These are phyloP conservation scores for Neostethus bicornis DNA, from an alignment of 2,797 vertebrate species.

Conservation along the genomic window DNA sequence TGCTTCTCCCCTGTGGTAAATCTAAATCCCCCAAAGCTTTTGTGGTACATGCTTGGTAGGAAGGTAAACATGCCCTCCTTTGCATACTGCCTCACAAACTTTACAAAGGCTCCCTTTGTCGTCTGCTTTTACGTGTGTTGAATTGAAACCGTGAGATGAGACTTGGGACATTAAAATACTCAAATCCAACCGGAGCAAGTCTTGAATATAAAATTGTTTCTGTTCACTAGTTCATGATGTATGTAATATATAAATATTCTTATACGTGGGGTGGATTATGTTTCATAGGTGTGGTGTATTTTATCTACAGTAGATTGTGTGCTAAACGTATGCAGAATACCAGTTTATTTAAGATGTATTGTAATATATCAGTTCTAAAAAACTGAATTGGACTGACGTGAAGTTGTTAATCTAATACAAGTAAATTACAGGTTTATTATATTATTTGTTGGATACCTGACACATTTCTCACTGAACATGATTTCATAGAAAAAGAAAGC, in stretches of 20 bases:
- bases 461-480: background rate
- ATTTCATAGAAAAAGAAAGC: conserved; percentile 11
- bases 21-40: conserved; percentile 46
- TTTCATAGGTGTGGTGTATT: background rate
- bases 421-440: background rate
- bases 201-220: conserved; percentile 4
- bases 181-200: conserved; percentile 17
- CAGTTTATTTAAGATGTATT: background rate
- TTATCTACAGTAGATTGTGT: background rate
- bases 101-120: conserved; percentile 32
- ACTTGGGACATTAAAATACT: conserved; percentile 18
- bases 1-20: conserved; percentile 6
- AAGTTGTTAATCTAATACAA: too few relatives aligned
- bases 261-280: too few relatives aligned
- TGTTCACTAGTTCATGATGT: background rate
- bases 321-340: background rate
- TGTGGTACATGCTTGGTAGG: conserved; percentile 31
- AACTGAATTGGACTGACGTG: too few relatives aligned
- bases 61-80: conserved; percentile 44
- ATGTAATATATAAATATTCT: background rate
- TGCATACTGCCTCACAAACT: conserved; percentile 45
- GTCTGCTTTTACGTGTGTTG: conserved; percentile 22
- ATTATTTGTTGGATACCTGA: background rate
- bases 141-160: conserved; percentile 26
- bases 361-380: background rate